Percentiles rank a stretch among this genome's conserved stretches.
phyloP scores from a whole-genome alignment of 2,888 invertebrate species.

The Nebria salina region DNA sequence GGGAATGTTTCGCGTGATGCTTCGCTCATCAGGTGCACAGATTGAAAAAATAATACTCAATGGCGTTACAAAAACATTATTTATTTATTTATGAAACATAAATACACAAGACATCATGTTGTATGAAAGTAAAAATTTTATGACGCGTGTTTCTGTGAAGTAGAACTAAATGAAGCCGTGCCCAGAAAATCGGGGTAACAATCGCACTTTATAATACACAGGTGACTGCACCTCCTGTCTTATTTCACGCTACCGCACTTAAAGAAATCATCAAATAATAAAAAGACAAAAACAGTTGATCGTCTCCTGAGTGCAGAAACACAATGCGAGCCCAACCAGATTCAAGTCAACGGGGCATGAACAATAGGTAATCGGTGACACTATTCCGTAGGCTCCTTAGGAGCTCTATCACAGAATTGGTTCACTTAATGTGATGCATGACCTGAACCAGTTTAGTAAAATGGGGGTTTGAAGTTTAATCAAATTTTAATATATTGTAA shows the following conservation, averaged over 20 bases:
- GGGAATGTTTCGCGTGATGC: constrained; percentile 1
- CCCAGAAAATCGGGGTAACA: constrained; percentile 14
- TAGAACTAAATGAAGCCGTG: background rate
- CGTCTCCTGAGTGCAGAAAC: constrained; percentile 28
- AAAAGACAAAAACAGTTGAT: constrained; percentile 15
- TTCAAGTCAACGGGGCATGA: constrained; percentile 12
- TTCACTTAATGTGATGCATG: too few relatives aligned
- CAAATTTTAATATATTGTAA: constrained; percentile 39
- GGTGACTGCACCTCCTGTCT: constrained; percentile 38
- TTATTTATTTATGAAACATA: too few relatives aligned
- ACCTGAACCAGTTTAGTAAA: background rate
- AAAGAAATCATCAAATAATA: constrained; percentile 14
- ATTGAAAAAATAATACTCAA: background rate
- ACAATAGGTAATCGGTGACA: constrained; percentile 23
- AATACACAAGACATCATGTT: too few relatives aligned
- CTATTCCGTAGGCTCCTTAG: constrained; percentile 3
- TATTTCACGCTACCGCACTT: constrained; percentile 30
- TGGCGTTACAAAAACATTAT: background rate
- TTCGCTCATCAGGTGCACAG: background rate
- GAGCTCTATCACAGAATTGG: background rate
- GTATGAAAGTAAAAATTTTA: background rate
- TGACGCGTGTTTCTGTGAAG: background rate
- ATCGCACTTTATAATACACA: constrained; percentile 13
- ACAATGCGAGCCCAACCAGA: constrained; percentile 24
- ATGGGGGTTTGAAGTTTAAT: constrained; percentile 22